Conservation (phyloP, 2,888 invertebrate genomes). For the Cephus pygmeus region DNA sequence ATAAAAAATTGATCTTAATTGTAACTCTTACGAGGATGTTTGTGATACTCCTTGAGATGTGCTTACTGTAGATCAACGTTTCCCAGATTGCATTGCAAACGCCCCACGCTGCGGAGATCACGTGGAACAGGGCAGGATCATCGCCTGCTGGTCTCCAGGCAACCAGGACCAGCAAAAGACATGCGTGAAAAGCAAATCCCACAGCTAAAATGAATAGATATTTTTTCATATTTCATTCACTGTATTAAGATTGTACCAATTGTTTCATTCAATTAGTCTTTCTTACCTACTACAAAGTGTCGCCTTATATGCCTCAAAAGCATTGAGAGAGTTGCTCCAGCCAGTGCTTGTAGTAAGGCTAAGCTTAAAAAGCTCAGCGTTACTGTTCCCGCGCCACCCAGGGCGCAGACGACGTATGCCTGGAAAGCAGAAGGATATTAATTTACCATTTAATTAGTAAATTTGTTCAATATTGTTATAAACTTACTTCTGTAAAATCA, state of each 20-base stretch:
- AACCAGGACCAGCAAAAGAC: constrained; percentile 79
- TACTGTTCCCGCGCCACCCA: constrained; percentile 77
- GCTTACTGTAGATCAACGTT: constrained; percentile 69
- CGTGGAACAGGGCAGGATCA: constrained; percentile 84
- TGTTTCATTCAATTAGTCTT: neutral
- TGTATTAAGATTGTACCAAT: constrained; percentile 1
- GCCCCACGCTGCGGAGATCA: constrained; percentile 88
- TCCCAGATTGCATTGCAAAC: constrained; percentile 90
- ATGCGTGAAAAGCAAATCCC: constrained; percentile 84
- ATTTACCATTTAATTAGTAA: neutral
- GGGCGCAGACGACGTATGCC: constrained; percentile 86
- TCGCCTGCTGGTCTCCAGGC: constrained; percentile 85
- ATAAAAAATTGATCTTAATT: constrained; percentile 4
- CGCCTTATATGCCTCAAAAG: constrained; percentile 79
- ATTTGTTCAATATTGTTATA: neutral
- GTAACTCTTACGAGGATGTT: neutral
- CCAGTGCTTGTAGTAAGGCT: constrained; percentile 80
- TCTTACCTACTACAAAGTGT: constrained; percentile 77
- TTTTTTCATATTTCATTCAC: neutral
- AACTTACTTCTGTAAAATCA: constrained; percentile 80
- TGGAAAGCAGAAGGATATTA: constrained; percentile 56
- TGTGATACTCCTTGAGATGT: neutral
- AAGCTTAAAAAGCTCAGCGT: constrained; percentile 80
- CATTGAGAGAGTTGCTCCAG: constrained; percentile 85
- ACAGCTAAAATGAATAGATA: constrained; percentile 70